These are phyloP conservation scores for Sebastes nivosus DNA, from an alignment of 2,797 vertebrate genomes.

Conservation along the genomic window DNA sequence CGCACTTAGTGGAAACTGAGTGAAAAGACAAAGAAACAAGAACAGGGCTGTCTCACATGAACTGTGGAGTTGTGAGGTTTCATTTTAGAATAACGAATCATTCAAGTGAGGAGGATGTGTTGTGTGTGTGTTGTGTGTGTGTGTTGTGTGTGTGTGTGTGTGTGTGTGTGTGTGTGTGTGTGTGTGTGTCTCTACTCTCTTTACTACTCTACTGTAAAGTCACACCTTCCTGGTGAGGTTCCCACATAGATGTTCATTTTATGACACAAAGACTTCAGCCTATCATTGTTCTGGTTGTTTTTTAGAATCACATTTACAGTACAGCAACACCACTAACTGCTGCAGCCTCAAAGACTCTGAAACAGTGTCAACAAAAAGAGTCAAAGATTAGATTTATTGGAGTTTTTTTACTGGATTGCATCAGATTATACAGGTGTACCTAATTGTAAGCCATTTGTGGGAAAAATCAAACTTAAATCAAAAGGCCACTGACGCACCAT, in stretches of 20 bases:
- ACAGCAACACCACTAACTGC: not conserved
- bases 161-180: not conserved
- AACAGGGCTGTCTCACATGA: constrained; percentile 83
- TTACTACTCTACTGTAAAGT: not conserved
- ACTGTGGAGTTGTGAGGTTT: constrained; percentile 47
- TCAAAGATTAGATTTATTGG: not conserved
- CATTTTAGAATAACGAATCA: constrained; percentile 53
- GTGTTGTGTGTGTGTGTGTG: not conserved
- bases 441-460: not conserved
- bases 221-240: not conserved
- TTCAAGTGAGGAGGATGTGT: constrained; percentile 25
- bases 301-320: not conserved
- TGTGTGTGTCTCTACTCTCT: not conserved
- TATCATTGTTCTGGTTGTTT: not conserved
- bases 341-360: not conserved
- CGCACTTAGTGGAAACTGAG: constrained; percentile 87
- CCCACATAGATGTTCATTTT: not conserved
- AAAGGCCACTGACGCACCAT: too few relatives aligned
- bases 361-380: not conserved
- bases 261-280: not conserved
- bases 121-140: constrained; percentile 9
- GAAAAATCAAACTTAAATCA: too few relatives aligned
- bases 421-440: not conserved
- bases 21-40: constrained; percentile 81
- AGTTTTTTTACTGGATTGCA: not conserved